These are phyloP conservation scores for Nymphicus hollandicus DNA, from an alignment of 2,113 vertebrate genomes.

Conservation along the genomic window DNA sequence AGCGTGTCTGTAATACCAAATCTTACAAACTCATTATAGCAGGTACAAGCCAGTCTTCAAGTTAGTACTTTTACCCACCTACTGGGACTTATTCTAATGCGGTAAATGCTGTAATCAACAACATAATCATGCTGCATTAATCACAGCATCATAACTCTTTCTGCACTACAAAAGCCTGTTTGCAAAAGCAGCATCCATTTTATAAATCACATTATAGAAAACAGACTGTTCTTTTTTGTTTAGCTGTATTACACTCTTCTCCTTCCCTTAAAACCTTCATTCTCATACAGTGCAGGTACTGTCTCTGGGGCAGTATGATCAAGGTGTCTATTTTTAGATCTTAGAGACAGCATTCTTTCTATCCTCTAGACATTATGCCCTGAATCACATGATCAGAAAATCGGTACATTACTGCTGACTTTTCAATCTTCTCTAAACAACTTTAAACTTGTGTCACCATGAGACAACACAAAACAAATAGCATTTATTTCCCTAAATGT, in stretches of 20 bases:
- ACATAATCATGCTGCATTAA: not conserved
- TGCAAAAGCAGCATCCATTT: slow-evolving; percentile 9
- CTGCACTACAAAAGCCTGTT: not conserved
- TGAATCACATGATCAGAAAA: not conserved
- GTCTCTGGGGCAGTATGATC: not conserved
- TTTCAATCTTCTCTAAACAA: not conserved
- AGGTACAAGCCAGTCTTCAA: not conserved
- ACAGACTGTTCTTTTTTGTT: not conserved
- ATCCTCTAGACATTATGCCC: not conserved
- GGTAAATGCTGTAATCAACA: not conserved
- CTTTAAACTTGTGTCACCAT: not conserved
- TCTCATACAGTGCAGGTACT: not conserved
- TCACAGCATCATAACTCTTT: not conserved
- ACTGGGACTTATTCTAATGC: not conserved
- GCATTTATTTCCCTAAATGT: not conserved
- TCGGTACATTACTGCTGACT: not conserved
- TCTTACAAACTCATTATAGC: not conserved
- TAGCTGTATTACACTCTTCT: not conserved
- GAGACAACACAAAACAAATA: not conserved
- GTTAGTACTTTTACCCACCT: not conserved
- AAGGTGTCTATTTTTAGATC: not conserved
- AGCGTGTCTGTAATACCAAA: not conserved
- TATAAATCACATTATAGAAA: not conserved
- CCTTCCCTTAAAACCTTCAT: not conserved
- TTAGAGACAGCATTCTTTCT: not conserved